Percentiles rank a stretch among this genome's conserved stretches.
Conservation (phyloP, 2,113 vertebrate genomes). For the Callaeas wilsoni region DNA sequence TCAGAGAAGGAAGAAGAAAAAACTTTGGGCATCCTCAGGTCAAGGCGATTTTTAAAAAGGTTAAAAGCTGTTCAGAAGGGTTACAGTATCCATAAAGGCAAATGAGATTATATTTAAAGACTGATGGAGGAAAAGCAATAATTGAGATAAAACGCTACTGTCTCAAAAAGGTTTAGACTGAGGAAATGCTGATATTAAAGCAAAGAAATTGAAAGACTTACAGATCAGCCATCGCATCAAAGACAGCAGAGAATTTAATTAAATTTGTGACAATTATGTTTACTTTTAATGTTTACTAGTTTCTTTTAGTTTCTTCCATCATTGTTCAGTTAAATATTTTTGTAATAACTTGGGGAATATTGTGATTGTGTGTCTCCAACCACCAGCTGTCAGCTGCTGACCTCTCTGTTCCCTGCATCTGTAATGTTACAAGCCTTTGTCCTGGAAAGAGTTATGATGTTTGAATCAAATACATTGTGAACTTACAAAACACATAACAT, state of each 20-base stretch:
- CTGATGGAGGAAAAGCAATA: conserved; percentile 77
- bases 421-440: conserved; percentile 68
- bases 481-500: conserved; percentile 67
- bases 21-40: conserved; percentile 77
- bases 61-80: conserved; percentile 85
- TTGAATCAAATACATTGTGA: conserved; percentile 63
- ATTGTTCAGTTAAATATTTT: conserved; percentile 64
- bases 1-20: conserved; percentile 49
- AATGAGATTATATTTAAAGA: conserved; percentile 84
- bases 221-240: conserved; percentile 64
- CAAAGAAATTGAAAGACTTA: conserved; percentile 68
- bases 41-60: conserved; percentile 79
- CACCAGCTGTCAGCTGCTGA: conserved; percentile 71
- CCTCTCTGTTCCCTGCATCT: conserved; percentile 62
- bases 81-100: conserved; percentile 79
- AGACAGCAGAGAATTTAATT: conserved; percentile 58
- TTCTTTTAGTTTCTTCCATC: conserved; percentile 35
- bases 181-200: conserved; percentile 65
- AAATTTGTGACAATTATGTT: conserved; percentile 68
- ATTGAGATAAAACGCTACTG: conserved; percentile 78
- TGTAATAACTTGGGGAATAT: conserved; percentile 60
- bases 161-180: conserved; percentile 66
- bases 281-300: conserved; percentile 64
- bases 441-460: conserved; percentile 69
- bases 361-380: conserved; percentile 54